Base-by-base conservation (phyloP, 2,888 invertebrate genomes). In the Tinea semifulvella region DNA sequence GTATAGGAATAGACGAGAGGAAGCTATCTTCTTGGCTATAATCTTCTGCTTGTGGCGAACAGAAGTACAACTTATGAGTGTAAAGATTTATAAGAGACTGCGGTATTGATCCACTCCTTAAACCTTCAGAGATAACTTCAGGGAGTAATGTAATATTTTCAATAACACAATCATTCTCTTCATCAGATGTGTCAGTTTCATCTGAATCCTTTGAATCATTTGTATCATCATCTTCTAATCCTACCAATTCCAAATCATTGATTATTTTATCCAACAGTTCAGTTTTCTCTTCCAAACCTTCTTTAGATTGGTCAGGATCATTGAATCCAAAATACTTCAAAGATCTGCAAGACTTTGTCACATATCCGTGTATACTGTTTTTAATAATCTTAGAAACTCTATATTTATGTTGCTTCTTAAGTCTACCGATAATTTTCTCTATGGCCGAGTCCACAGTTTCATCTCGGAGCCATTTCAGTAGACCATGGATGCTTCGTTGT, bases 381-480 rank as follows among this genome's bases (percentile, higher is more conserved):
- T 86, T 81, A 10, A 92, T 87, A 49, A 85, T 82, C 1, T 62
- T 56, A 40, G 84, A 64, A 14, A 90, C 71, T 44, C 64, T 71
- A 25, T 71, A 63, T 19, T 89, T 81, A 28, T 83, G 71, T 2
- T 64, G 62, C 55, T 82, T 83, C 53, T 84, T 87, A 40, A 90
- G 62, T 49, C 86, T 74, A 0, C 84, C 82, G 20, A 92, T 57
- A 51, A 92, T 85, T 63, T 87, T 88, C 6, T 75, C 61, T 10
- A 92, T 68, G 0, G 92, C 93, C 1, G 87, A 80, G 10, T 91
- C 86, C 16, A 88, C 73, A 0, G 85, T 87, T 61, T 90, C 88
- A 55, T 86, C 83, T 53, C 86, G 84, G 2, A 96, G 60, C 94
- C 95, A 96, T 46, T 84, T 79, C 3, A 96, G 81, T 4, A 92